These are phyloP conservation scores for Linnaemya tessellans DNA, from an alignment of 2,888 invertebrate genomes.

Conservation along the genomic window DNA sequence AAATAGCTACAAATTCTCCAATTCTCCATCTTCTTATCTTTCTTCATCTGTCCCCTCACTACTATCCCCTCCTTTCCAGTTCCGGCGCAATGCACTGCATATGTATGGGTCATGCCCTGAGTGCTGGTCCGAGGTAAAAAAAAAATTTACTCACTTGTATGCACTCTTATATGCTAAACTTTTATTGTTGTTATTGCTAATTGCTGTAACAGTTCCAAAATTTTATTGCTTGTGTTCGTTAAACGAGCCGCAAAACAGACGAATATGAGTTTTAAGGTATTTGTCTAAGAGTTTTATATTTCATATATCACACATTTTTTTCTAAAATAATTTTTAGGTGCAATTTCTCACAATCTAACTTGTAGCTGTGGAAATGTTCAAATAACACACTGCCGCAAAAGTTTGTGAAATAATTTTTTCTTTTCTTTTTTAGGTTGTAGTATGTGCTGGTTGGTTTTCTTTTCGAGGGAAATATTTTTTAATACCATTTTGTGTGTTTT, in stretches of 20 bases:
- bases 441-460: not conserved
- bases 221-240: not conserved
- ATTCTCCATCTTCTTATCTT: no score
- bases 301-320: no score
- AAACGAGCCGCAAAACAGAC: not conserved
- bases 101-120: no score
- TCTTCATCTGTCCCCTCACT: no score
- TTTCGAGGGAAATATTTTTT: conserved; percentile 5
- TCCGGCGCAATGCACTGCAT: no score
- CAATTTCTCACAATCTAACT: not conserved
- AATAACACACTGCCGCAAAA: conserved; percentile 30
- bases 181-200: not conserved
- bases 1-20: no score
- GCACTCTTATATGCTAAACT: no score
- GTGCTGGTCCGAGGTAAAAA: no score
- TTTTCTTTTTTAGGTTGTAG: conserved; percentile 6
- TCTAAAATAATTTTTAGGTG: not conserved
- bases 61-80: no score
- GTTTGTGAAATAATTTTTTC: conserved; percentile 35
- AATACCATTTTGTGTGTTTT: not conserved
- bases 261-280: not conserved
- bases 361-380: conserved; percentile 24
- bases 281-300: no score
- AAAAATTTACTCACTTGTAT: no score
- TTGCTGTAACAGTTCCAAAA: not conserved